Evolutionary conservation across 2,113 vertebrate genomes (phyloP).

Genomic region (Irena cyanogastra): DNA sequence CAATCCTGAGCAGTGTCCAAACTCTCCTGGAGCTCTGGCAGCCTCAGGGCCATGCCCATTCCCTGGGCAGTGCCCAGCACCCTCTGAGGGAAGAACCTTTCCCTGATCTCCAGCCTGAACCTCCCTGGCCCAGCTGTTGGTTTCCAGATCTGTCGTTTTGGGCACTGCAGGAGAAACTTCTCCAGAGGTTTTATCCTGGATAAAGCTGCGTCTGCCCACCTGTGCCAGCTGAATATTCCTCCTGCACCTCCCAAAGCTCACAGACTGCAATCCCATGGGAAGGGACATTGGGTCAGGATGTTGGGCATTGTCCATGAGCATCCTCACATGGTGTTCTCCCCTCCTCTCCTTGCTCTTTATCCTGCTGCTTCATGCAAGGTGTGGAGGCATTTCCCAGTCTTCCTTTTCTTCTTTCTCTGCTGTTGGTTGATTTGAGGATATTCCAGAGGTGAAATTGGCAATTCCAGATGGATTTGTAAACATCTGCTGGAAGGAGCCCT

Average conservation of each 20-base stretch:
- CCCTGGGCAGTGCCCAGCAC: not conserved
- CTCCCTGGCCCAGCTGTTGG: not conserved
- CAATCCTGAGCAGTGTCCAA: not conserved
- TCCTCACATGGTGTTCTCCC: not conserved
- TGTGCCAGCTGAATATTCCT: not conserved
- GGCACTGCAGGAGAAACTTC: not conserved
- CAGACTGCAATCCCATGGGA: accelerated
- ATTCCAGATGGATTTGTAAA: not conserved
- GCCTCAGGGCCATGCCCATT: not conserved
- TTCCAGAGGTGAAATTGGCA: not conserved
- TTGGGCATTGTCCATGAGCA: accelerated
- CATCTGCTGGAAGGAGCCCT: not conserved
- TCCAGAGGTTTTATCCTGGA: not conserved
- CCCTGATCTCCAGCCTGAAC: accelerated
- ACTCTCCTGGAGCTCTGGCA: not conserved
- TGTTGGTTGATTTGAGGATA: not conserved
- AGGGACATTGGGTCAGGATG: accelerated
- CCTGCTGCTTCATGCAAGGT: not conserved
- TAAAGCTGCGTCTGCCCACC: not conserved
- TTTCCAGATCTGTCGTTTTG: not conserved
- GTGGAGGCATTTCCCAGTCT: not conserved
- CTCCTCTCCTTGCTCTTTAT: not conserved
- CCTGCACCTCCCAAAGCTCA: not conserved
- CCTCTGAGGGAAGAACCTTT: not conserved
- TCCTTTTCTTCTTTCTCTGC: not conserved